Percentiles rank a stretch among this genome's conserved stretches.
Evolutionary conservation across 1,140 invertebrate species (phyloP).

Genomic region (Papilio polytes): DNA sequence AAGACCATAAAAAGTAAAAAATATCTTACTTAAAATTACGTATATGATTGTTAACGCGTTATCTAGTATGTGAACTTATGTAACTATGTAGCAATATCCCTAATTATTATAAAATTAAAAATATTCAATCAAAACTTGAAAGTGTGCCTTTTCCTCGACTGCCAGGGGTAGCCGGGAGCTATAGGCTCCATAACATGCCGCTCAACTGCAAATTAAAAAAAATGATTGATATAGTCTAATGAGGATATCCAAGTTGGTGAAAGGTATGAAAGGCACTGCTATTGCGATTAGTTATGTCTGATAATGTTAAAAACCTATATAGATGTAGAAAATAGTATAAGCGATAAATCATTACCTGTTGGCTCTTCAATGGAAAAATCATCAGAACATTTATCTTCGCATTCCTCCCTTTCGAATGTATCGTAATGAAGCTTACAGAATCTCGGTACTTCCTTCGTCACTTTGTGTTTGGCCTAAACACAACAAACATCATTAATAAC

Average conservation of each 20-base stretch:
- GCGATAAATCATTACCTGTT: constrained; percentile 15
- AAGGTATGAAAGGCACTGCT: no score
- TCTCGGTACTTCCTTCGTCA: constrained; percentile 58
- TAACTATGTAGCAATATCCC: background rate
- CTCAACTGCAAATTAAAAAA: constrained; percentile 52
- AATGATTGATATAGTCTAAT: background rate
- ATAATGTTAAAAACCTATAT: no score
- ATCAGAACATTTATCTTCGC: constrained; percentile 57
- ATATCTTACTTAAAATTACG: background rate
- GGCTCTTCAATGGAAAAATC: constrained; percentile 46
- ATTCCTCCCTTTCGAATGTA: constrained; percentile 57
- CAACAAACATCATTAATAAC: background rate
- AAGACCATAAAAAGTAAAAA: background rate
- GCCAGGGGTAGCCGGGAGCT: constrained; percentile 57
- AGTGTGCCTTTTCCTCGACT: constrained; percentile 51
- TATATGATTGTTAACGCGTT: background rate
- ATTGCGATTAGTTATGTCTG: no score
- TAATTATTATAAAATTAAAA: background rate
- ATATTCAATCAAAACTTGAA: constrained; percentile 19
- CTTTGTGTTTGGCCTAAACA: constrained; percentile 49
- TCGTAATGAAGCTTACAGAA: constrained; percentile 58
- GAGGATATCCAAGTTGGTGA: no score
- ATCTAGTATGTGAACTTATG: background rate
- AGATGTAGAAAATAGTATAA: no score
- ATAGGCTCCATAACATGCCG: constrained; percentile 56